phyloP scores from a whole-genome alignment of 2,113 vertebrate species.

The Chrysochloris asiatica region DNA sequence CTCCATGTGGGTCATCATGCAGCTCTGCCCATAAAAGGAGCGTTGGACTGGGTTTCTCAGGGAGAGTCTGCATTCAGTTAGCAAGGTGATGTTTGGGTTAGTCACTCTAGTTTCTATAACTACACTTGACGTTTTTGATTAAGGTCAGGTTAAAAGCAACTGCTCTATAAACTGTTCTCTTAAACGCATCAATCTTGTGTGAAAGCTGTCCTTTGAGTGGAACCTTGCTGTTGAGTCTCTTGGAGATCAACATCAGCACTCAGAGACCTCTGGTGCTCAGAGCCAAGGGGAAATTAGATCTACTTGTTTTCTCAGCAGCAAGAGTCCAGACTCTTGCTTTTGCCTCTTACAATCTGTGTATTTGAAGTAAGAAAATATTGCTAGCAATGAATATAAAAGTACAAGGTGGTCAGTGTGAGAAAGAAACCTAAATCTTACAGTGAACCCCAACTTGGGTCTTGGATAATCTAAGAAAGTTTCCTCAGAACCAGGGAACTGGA shows the following conservation, averaged over 20 bases:
- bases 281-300: background rate
- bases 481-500: background rate
- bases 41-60: background rate
- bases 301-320: background rate
- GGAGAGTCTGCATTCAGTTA: constrained; percentile 41
- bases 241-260: background rate
- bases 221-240: background rate
- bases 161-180: constrained; percentile 58
- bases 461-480: background rate
- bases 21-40: constrained; percentile 76
- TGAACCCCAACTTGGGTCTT: background rate
- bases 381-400: constrained; percentile 45
- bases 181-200: constrained; percentile 47
- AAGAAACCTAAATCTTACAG: constrained; percentile 6
- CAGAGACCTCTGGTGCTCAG: background rate
- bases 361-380: constrained; percentile 1
- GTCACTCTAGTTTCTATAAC: constrained; percentile 66
- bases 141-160: constrained; percentile 64
- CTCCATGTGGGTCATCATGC: background rate
- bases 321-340: background rate
- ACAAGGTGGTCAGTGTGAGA: background rate
- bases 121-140: constrained; percentile 57
- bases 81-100: constrained; percentile 69
- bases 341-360: background rate
- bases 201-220: constrained; percentile 35